Conservation (phyloP, 2,113 vertebrate species). For the Neolamprologus sp. region DNA sequence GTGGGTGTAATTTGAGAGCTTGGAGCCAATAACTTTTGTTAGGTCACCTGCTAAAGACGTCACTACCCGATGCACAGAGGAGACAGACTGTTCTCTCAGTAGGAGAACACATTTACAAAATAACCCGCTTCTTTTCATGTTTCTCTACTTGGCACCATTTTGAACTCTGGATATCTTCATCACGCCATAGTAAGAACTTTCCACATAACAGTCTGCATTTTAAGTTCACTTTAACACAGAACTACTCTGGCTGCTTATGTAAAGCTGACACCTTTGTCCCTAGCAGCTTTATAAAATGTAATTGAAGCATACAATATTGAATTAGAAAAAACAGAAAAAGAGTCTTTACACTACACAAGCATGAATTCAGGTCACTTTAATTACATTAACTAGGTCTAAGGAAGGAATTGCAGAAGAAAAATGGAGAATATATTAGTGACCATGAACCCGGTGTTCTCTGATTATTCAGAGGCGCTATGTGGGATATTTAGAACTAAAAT, state of each 20-base stretch:
- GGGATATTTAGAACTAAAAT: background rate
- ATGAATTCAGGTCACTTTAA: background rate
- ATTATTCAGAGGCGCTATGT: background rate
- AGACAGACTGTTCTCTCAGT: background rate
- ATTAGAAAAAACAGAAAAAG: background rate
- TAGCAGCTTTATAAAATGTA: background rate
- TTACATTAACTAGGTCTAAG: background rate
- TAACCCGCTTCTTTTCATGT: background rate
- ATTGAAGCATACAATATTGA: background rate
- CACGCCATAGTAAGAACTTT: background rate
- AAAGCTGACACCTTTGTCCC: background rate
- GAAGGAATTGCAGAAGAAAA: background rate
- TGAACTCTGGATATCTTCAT: background rate
- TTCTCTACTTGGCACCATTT: background rate
- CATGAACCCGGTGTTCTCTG: background rate
- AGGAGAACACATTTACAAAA: background rate
- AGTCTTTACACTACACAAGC: background rate
- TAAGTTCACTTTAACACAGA: background rate
- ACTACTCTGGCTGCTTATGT: background rate
- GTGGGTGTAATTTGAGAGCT: background rate
- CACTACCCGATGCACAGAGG: background rate
- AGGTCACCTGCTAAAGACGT: background rate
- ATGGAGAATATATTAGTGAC: background rate
- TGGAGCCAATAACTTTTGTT: background rate
- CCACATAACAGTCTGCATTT: background rate